A percentile compares a stretch with the other conserved stretches of the same genome.
phyloP scores from a whole-genome alignment of 2,888 invertebrate species.

The Tuta absoluta region DNA sequence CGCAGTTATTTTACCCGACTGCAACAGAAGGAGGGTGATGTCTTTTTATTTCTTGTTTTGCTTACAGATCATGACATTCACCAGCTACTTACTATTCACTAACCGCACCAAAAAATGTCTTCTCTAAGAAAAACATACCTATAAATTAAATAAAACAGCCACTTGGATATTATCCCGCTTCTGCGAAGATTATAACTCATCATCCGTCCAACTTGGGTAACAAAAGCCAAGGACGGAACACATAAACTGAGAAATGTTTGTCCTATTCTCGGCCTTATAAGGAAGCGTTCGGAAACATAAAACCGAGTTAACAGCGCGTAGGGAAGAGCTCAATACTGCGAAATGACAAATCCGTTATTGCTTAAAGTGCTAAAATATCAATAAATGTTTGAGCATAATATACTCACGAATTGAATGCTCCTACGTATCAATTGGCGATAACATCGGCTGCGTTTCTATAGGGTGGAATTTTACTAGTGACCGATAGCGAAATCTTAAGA shows the following conservation, averaged over 20 bases:
- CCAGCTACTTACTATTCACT: not conserved
- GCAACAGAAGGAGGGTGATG: too few species aligned
- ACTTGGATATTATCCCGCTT: slow-evolving; percentile 60
- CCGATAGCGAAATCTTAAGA: too few species aligned
- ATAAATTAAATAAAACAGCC: slow-evolving; percentile 64
- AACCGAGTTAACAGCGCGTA: slow-evolving; percentile 7
- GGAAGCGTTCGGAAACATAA: slow-evolving; percentile 14
- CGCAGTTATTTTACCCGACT: too few species aligned
- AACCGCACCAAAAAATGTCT: slow-evolving; percentile 59
- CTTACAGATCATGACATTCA: too few species aligned
- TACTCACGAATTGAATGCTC: not conserved
- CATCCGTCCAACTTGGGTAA: slow-evolving; percentile 51
- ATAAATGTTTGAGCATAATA: not conserved
- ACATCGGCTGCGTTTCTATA: too few species aligned
- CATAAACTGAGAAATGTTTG: slow-evolving; percentile 44
- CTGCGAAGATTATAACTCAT: slow-evolving; percentile 55
- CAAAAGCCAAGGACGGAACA: slow-evolving; percentile 46
- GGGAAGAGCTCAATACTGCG: not conserved
- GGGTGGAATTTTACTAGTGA: too few species aligned
- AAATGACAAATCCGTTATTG: not conserved
- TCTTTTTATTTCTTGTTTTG: too few species aligned
- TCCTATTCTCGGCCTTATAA: slow-evolving; percentile 34
- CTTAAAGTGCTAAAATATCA: not conserved
- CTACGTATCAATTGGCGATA: not conserved
- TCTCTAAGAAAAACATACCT: slow-evolving; percentile 66